phyloP scores from a whole-genome alignment of 2,888 invertebrate genomes.

The Cryptocephalus primarius region DNA sequence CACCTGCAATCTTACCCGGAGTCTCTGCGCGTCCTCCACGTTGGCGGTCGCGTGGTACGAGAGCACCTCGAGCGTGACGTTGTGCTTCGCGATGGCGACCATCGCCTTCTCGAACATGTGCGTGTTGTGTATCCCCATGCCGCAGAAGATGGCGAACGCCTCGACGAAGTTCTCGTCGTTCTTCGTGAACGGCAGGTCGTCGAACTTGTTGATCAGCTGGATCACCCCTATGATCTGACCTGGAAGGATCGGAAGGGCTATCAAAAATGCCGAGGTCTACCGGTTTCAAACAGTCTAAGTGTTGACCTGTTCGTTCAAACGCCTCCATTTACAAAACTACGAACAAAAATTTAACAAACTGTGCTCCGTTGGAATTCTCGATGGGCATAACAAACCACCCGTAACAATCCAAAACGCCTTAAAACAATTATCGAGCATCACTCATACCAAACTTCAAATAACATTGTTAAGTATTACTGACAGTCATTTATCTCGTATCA shows the following conservation, averaged over 20 bases:
- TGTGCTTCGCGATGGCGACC: constrained; percentile 93
- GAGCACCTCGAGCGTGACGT: constrained; percentile 85
- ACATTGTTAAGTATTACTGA: no score
- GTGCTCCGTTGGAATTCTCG: no score
- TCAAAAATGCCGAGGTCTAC: constrained; percentile 86
- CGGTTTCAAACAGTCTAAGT: no score
- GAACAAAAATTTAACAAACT: no score
- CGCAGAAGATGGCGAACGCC: constrained; percentile 95
- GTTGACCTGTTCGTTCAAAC: no score
- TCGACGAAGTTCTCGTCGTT: constrained; percentile 96
- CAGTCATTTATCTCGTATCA: no score
- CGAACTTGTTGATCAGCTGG: constrained; percentile 86
- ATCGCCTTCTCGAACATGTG: constrained; percentile 95
- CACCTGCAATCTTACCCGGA: constrained; percentile 53
- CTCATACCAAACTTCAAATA: no score
- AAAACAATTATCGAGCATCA: no score
- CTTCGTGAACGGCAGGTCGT: constrained; percentile 80
- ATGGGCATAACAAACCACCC: no score
- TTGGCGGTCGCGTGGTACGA: constrained; percentile 93
- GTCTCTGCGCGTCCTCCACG: constrained; percentile 74
- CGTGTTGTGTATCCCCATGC: constrained; percentile 94
- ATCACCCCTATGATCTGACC: constrained; percentile 90
- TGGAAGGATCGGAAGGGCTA: constrained; percentile 91
- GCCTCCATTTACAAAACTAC: no score
- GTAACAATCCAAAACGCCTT: no score